Base-by-base conservation (phyloP, 2,113 vertebrate genomes). In the Melierax canorus region DNA sequence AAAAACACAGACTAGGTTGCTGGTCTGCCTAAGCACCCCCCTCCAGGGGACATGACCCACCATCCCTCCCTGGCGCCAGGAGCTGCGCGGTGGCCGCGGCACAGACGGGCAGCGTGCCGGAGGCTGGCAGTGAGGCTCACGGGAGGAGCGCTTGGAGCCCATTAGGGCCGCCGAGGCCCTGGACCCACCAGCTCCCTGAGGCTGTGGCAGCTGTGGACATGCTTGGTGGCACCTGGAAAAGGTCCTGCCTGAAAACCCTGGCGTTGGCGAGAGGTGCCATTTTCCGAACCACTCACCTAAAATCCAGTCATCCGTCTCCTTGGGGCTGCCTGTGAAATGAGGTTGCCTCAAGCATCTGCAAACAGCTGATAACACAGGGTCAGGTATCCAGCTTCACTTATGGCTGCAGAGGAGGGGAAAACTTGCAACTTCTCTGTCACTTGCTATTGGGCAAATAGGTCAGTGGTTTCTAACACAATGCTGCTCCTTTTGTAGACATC, bases 231-330 rank as follows among this genome's bases (percentile, higher is more conserved):
- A 73, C 10, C 36, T 66, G 36, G 43, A 66, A 66, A 43, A 62
- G 4, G 14, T 18, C 24, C 36, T 1, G 1, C 32, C 26, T 39
- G 53, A 67, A 83, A 92, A 91, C 55, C 12, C 32, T 34, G 23
- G 39, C 4, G 2, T 0, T 45, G 41, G 27, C 1, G 4, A 73
- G 45, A 76, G 34, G 24, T 43, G 23, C 15, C 1, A 0, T 15
- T 73, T 77, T 48, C 39, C 7, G 6, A 77, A 69, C 7, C 8
- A 43, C 24, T 32, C 50, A 43, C 16, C 68, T 64, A 66, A 91
- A 89, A 58, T 39, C 22, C 73, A 81, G 4, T 30, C 20, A 45
- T 14, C 29, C 41, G 26, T 32, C n/a, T 82, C 55, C n/a, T 38
- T n/a, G 32, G 50, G 32, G 7, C 15, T 66, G 6, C 23, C 78